Conservation (phyloP, 2,888 invertebrate species). For the Pristionchus exspectatus region DNA sequence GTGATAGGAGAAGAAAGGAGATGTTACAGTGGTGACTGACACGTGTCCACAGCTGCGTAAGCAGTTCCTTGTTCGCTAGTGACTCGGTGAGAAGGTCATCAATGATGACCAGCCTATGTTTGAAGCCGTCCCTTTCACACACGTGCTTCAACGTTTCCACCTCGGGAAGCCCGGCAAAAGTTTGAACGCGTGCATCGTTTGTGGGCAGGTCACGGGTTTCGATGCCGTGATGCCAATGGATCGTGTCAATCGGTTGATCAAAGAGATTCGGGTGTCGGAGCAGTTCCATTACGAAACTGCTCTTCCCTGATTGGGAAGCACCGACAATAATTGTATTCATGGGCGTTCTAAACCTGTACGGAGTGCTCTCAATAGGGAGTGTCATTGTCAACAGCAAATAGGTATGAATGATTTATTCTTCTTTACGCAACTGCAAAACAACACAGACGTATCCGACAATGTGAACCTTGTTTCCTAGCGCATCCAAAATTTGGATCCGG, state of each 20-base stretch:
- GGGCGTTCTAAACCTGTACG: not conserved
- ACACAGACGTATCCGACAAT: too few relatives aligned
- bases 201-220: not conserved
- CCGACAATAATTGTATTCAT: not conserved
- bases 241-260: not conserved
- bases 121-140: too few relatives aligned
- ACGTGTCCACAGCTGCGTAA: not conserved
- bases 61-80: not conserved
- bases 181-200: not conserved
- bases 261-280: not conserved
- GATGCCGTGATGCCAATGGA: too few relatives aligned
- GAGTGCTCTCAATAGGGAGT: not conserved
- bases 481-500: too few relatives aligned
- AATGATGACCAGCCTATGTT: not conserved
- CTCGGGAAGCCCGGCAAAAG: not conserved
- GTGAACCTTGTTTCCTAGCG: too few relatives aligned
- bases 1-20: not conserved
- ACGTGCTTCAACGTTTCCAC: not conserved
- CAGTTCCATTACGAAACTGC: not conserved
- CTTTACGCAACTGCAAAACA: too few relatives aligned
- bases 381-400: not conserved
- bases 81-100: not conserved
- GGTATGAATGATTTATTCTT: constrained; percentile 7
- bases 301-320: not conserved
- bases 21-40: not conserved